These are phyloP conservation scores for Philaethria dido DNA, from an alignment of 2,888 invertebrate species.

Conservation along the genomic window DNA sequence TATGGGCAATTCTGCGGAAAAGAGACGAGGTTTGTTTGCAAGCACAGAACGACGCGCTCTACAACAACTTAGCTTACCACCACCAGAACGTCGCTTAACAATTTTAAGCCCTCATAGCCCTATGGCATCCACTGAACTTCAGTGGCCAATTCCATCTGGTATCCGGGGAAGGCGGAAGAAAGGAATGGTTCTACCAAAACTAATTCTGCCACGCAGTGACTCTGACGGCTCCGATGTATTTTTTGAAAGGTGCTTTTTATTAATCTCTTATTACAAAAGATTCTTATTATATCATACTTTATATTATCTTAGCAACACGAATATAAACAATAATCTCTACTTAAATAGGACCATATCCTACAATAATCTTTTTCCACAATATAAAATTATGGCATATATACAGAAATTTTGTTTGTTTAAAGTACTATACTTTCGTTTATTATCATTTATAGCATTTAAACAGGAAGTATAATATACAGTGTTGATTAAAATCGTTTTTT, in stretches of 20 bases:
- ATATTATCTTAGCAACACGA: not conserved
- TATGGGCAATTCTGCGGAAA: slow-evolving; percentile 85
- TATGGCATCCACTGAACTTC: slow-evolving; percentile 86
- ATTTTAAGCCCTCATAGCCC: slow-evolving; percentile 93
- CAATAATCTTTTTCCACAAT: not conserved
- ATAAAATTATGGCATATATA: not conserved
- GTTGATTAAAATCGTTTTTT: not conserved
- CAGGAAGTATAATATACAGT: not conserved
- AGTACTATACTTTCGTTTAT: not conserved
- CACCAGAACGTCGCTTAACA: slow-evolving; percentile 87
- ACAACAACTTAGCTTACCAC: slow-evolving; percentile 88
- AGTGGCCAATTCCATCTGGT: slow-evolving; percentile 84
- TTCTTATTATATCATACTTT: not conserved
- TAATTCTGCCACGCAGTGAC: slow-evolving; percentile 90
- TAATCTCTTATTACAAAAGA: not conserved
- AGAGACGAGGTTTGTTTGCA: slow-evolving; percentile 87
- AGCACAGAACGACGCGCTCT: slow-evolving; percentile 85
- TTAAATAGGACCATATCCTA: not conserved
- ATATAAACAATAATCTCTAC: not conserved
- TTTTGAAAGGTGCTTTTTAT: slow-evolving; percentile 80
- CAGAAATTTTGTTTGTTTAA: not conserved
- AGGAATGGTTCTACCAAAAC: slow-evolving; percentile 88
- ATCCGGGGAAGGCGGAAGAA: slow-evolving; percentile 87
- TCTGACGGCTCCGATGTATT: slow-evolving; percentile 88
- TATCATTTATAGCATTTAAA: not conserved